Percentiles rank a stretch among this genome's conserved stretches.
Conservation (phyloP, 2,888 invertebrate genomes). For the Microctonus brassicae region DNA sequence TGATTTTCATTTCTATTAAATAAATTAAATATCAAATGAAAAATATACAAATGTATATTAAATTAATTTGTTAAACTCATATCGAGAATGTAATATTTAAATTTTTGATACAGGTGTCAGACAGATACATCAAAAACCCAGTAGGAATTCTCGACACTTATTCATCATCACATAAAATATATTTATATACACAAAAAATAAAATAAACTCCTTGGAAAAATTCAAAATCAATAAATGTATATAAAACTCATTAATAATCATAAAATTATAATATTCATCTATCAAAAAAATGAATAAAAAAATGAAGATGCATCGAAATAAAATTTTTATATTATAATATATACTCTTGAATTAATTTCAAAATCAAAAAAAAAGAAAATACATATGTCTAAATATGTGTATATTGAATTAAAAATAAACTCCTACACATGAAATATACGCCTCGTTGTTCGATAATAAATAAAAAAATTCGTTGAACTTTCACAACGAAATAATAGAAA, state of each 20-base stretch:
- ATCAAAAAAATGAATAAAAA: slow-evolving; percentile 38
- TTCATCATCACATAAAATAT: slow-evolving; percentile 18
- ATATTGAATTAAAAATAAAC: not conserved
- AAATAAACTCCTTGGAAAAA: slow-evolving; percentile 1
- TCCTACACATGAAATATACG: not conserved
- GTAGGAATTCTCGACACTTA: slow-evolving; percentile 42
- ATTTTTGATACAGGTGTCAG: slow-evolving; percentile 49
- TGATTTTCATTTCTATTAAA: too few relatives aligned
- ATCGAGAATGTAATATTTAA: slow-evolving; percentile 19
- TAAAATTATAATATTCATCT: slow-evolving; percentile 42
- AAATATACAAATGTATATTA: not conserved
- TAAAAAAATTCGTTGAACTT: too few relatives aligned
- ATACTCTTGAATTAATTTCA: not conserved
- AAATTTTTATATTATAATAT: not conserved
- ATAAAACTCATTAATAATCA: slow-evolving; percentile 52
- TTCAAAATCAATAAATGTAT: slow-evolving; percentile 26
- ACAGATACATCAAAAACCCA: slow-evolving; percentile 39
- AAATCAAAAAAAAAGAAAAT: not conserved
- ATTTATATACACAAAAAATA: slow-evolving; percentile 2
- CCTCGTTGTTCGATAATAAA: not conserved
- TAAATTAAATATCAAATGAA: not conserved
- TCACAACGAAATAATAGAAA: not conserved
- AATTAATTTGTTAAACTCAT: not conserved
- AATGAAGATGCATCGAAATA: not conserved
- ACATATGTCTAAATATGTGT: not conserved